Base-by-base conservation (phyloP, 2,797 vertebrate genomes). In the Manis javanica region DNA sequence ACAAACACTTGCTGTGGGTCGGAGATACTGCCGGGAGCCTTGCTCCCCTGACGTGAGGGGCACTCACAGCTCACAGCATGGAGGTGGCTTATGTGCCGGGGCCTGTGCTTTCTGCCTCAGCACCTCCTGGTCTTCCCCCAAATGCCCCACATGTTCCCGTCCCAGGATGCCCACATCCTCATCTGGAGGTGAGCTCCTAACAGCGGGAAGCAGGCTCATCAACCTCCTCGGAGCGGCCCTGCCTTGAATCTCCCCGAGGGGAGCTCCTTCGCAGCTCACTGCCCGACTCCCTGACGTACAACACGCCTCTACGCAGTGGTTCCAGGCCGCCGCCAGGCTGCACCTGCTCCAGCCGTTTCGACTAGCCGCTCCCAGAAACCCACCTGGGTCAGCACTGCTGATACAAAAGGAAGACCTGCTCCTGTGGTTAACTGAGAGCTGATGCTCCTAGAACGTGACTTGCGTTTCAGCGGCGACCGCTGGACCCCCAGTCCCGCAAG, bases 221-320 rank as follows among this genome's bases (percentile, higher is more conserved):
- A 1, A 5, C 39, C 66, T 84, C 51, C 63, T 24, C 31, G 49
- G 55, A 29, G 51, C 14, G 26, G 18, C 59, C 34, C 8, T 4
- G 39, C 59, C 42, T 46, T 34, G 42, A 10, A 23, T 29, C 63
- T 85, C 49, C 71, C 74, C 5, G 7, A 37, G 55, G 81, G 34
- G 57, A 46, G 23, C 7, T 53, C 34, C 64, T 6, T 4, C 61
- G 61, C 51, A 26, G 49, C 55, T 78, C 63, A 2, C 14, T 4
- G 66, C 37, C 53, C 57, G 55, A 39, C 77, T 24, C 13, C 77
- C 18, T 59, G 6, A 12, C 24, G 15, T 3, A 12, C 24, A 34
- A 18, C 19, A 12, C 24, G 1, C 19, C 37, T 71, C 74, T 10
- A 7, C 46, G 24, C 3, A 3, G 3, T 1, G 2, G 10, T 46